These are phyloP conservation scores for Thunnus maccoyii DNA, from an alignment of 2,113 vertebrate genomes.

Conservation along the genomic window DNA sequence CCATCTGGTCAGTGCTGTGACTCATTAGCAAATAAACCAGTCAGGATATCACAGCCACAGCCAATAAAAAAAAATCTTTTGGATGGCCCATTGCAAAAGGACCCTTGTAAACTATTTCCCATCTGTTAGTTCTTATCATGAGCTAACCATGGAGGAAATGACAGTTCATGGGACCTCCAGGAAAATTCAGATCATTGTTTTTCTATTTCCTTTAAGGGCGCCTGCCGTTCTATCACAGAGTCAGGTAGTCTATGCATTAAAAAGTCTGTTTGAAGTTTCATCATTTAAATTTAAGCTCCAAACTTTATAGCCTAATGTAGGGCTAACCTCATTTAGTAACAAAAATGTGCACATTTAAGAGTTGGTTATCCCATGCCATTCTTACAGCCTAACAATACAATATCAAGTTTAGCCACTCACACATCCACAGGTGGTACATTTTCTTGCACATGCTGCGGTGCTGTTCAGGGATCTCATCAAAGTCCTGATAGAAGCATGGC, in stretches of 20 bases:
- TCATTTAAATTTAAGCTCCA: neutral
- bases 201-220: neutral
- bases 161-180: slow-evolving; percentile 30
- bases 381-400: neutral
- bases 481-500: slow-evolving; percentile 99
- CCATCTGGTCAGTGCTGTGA: slow-evolving; percentile 66
- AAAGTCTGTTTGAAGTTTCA: neutral
- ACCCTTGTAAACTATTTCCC: slow-evolving; percentile 45
- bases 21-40: slow-evolving; percentile 68
- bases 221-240: neutral
- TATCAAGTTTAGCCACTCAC: slow-evolving; percentile 86
- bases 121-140: slow-evolving; percentile 40
- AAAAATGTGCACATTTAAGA: neutral
- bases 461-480: slow-evolving; percentile 96
- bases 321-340: neutral
- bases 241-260: neutral
- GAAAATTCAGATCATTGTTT: neutral
- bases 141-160: slow-evolving; percentile 26
- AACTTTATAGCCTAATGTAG: neutral
- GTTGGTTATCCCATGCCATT: neutral
- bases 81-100: slow-evolving; percentile 30
- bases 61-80: slow-evolving; percentile 44
- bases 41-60: slow-evolving; percentile 45
- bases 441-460: slow-evolving; percentile 95
- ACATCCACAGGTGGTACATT: slow-evolving; percentile 98